Evolutionary conservation across 2,113 vertebrate species (phyloP).

Genomic region (Rhabdornis inornatus): DNA sequence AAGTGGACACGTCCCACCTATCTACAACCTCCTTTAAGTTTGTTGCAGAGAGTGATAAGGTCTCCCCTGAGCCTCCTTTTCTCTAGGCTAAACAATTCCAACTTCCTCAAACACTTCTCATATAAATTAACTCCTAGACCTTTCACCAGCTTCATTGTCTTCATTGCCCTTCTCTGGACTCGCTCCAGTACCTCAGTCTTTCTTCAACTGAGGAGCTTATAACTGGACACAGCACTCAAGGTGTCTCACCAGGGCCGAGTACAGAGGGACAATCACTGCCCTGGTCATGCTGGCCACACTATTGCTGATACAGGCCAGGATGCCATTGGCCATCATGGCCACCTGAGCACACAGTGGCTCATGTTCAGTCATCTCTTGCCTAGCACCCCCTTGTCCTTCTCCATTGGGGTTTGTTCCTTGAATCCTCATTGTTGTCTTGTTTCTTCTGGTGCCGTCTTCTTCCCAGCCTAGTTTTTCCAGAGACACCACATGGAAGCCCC

Average conservation of each 20-base stretch:
- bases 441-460: background rate
- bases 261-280: background rate
- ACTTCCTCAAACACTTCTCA: background rate
- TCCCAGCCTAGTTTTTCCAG: background rate
- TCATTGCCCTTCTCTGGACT: background rate
- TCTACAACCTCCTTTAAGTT: background rate
- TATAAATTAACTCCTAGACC: background rate
- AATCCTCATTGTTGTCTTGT: background rate
- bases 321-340: too few species aligned
- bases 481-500: background rate
- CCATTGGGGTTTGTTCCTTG: background rate
- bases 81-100: background rate
- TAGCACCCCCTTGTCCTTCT: background rate
- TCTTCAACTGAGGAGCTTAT: accelerated
- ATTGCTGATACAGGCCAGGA: background rate
- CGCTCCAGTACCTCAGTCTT: background rate
- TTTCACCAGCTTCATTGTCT: background rate
- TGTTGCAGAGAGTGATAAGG: background rate
- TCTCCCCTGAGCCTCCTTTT: background rate
- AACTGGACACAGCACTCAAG: background rate
- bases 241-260: background rate
- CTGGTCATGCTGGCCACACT: background rate
- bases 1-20: background rate
- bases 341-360: background rate
- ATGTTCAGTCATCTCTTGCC: background rate